Percentiles rank a stretch among this genome's conserved stretches.
These are phyloP conservation scores for Lasioglossum marginatum DNA, from an alignment of 2,888 invertebrate genomes.

Conservation along the genomic window DNA sequence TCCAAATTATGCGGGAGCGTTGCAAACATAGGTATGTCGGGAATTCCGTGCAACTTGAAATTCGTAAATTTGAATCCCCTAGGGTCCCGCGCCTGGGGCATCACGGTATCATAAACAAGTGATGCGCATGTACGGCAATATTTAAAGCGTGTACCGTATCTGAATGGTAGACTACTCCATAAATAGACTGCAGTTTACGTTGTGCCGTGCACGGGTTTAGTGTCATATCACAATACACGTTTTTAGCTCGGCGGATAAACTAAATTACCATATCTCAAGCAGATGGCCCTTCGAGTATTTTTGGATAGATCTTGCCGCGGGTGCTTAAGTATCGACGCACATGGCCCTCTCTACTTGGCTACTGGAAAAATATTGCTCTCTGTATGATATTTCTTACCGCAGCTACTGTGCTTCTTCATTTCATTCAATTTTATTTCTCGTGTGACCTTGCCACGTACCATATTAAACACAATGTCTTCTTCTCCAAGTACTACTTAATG, in stretches of 20 bases:
- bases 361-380: constrained; percentile 36
- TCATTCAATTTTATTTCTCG: not conserved
- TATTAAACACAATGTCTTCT: not conserved
- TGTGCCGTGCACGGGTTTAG: constrained; percentile 24
- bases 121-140: constrained; percentile 8
- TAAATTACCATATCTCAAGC: constrained; percentile 67
- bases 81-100: not conserved
- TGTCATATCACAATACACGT: constrained; percentile 37
- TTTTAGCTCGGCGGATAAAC: constrained; percentile 66
- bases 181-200: constrained; percentile 39
- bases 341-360: constrained; percentile 64
- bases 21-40: not conserved
- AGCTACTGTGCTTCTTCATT: not conserved
- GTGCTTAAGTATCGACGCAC: constrained; percentile 69
- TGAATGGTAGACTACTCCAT: constrained; percentile 21
- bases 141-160: constrained; percentile 18
- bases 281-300: constrained; percentile 69
- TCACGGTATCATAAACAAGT: not conserved
- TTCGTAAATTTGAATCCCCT: not conserved
- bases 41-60: not conserved
- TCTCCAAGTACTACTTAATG: no score
- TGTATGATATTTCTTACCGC: constrained; percentile 19
- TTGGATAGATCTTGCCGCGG: constrained; percentile 62
- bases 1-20: not conserved
- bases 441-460: no score